These are phyloP conservation scores for Pseudochaenichthys georgianus DNA, from an alignment of 2,797 vertebrate species.

Conservation along the genomic window DNA sequence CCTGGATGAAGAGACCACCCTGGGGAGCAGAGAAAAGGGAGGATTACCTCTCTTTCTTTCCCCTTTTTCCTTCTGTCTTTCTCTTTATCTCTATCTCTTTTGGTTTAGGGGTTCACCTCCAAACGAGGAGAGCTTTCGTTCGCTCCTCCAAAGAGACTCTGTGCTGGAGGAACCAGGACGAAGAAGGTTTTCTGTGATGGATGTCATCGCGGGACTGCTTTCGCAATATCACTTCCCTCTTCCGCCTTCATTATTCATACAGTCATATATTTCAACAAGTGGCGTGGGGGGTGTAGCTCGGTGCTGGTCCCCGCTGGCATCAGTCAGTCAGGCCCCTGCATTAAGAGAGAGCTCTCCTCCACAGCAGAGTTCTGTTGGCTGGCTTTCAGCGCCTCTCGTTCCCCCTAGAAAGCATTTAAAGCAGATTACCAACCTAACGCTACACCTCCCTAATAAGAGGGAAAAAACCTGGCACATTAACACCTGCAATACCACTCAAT, in stretches of 20 bases:
- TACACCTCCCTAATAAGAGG: conserved; percentile 79
- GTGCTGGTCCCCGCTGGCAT: conserved; percentile 66
- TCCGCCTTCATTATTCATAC: conserved; percentile 78
- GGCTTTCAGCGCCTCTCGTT: conserved; percentile 74
- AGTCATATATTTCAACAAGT: conserved; percentile 83
- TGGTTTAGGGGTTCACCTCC: conserved; percentile 60
- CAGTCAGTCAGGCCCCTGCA: conserved; percentile 54
- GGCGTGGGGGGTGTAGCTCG: conserved; percentile 67
- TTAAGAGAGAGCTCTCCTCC: conserved; percentile 67
- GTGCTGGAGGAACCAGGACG: conserved; percentile 55
- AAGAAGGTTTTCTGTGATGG: conserved; percentile 67
- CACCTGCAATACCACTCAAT: conserved; percentile 84
- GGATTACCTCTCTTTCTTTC: conserved; percentile 81
- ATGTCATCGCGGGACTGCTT: conserved; percentile 72
- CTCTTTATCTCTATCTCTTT: conserved; percentile 57
- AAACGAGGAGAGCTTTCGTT: conserved; percentile 51
- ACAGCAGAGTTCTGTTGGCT: conserved; percentile 77
- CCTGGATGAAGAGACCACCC: conserved; percentile 87
- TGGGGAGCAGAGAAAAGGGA: conserved; percentile 79
- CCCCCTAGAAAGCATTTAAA: conserved; percentile 85
- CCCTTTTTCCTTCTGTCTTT: conserved; percentile 56
- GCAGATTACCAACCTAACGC: conserved; percentile 82
- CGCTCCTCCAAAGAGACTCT: conserved; percentile 54
- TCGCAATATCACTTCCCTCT: conserved; percentile 70
- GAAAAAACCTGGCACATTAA: conserved; percentile 79